Evolutionary conservation across 2,797 vertebrate species (phyloP).

Genomic region (Urophycis tenuis): DNA sequence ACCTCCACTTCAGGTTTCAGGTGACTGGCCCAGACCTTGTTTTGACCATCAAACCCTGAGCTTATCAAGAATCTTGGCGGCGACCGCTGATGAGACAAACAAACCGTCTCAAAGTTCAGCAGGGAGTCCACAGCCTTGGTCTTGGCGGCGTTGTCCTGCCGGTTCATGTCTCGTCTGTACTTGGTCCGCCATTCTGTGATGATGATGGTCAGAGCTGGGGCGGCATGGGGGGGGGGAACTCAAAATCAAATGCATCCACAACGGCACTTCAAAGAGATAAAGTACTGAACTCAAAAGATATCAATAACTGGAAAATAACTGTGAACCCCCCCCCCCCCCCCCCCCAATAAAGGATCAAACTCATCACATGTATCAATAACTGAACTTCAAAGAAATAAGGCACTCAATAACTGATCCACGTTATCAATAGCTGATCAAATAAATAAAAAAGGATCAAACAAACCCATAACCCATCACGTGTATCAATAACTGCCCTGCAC

Average conservation of each 20-base stretch:
- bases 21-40: no score
- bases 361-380: neutral
- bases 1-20: neutral
- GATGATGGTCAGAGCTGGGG: slow-evolving; percentile 83
- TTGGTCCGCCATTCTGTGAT: slow-evolving; percentile 97
- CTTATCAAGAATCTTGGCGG: neutral
- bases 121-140: slow-evolving; percentile 89
- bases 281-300: neutral
- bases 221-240: neutral
- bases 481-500: neutral
- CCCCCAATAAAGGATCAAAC: no score
- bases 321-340: no score
- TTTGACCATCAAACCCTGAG: neutral
- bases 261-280: no score
- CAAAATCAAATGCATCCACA: no score
- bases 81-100: neutral
- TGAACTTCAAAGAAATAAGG: neutral
- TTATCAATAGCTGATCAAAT: neutral
- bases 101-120: slow-evolving; percentile 95
- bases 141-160: slow-evolving; percentile 83
- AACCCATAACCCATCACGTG: neutral
- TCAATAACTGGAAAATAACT: no score
- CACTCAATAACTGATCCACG: neutral
- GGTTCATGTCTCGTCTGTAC: slow-evolving; percentile 91
- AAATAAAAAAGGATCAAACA: neutral